These are phyloP conservation scores for Galeopsomyia nigrocyanea DNA, from an alignment of 2,888 invertebrate genomes.

Conservation along the genomic window DNA sequence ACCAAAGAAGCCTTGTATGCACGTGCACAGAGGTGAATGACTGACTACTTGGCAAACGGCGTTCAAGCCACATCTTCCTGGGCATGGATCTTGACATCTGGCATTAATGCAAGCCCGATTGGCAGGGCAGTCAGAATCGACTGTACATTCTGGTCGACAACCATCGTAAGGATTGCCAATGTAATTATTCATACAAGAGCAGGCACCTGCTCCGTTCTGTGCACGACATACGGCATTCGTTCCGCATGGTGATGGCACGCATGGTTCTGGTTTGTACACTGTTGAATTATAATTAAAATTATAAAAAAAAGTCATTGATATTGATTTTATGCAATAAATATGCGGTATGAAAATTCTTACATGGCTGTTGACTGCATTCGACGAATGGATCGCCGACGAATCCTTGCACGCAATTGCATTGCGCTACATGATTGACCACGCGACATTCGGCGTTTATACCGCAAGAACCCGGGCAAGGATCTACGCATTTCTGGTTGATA, in stretches of 20 bases:
- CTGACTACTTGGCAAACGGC: slow-evolving; percentile 81
- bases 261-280: slow-evolving; percentile 71
- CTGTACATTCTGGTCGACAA: slow-evolving; percentile 69
- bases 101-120: slow-evolving; percentile 70
- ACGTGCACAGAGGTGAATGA: slow-evolving; percentile 84
- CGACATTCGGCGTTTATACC: slow-evolving; percentile 71
- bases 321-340: too few relatives aligned
- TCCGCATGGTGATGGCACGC: slow-evolving; percentile 81
- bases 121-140: slow-evolving; percentile 69
- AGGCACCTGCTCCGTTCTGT: slow-evolving; percentile 79
- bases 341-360: slow-evolving; percentile 48
- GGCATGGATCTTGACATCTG: slow-evolving; percentile 71
- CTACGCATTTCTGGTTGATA: slow-evolving; percentile 66
- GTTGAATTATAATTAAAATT: background rate
- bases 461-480: slow-evolving; percentile 69
- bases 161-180: slow-evolving; percentile 78
- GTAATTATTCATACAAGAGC: slow-evolving; percentile 81
- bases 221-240: slow-evolving; percentile 82
- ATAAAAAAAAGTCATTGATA: background rate
- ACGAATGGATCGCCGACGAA: slow-evolving; percentile 74
- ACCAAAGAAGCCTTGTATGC: slow-evolving; percentile 75
- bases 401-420: slow-evolving; percentile 74
- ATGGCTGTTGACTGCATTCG: slow-evolving; percentile 70
- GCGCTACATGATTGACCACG: slow-evolving; percentile 74
- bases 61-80: slow-evolving; percentile 71